Percentiles rank a stretch among this genome's conserved stretches.
These are phyloP conservation scores for Drosophila biarmipes DNA, from an alignment of 1,140 invertebrate genomes.

Conservation along the genomic window DNA sequence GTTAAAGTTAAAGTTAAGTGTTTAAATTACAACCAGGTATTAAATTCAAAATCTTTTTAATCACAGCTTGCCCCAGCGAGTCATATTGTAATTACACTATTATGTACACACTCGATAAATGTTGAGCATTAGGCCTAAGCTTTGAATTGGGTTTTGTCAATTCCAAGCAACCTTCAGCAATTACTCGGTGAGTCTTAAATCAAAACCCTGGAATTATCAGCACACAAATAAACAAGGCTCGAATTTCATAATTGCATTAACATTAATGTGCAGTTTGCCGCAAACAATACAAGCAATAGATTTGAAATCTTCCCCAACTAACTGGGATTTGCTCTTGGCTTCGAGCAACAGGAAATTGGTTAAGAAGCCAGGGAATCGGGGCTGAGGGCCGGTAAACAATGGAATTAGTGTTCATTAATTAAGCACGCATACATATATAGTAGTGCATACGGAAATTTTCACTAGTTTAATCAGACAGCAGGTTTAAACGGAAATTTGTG, in stretches of 20 bases:
- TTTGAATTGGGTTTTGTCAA: not conserved
- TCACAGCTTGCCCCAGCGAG: not conserved
- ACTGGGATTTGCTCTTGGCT: slow-evolving; percentile 20
- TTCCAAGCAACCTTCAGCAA: not conserved
- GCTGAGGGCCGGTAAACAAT: slow-evolving; percentile 41
- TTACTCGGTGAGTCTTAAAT: slow-evolving; percentile 6
- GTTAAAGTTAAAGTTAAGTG: not conserved
- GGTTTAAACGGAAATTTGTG: slow-evolving; percentile 1
- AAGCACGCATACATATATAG: slow-evolving; percentile 45
- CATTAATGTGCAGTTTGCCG: slow-evolving; percentile 49
- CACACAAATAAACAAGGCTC: slow-evolving; percentile 39
- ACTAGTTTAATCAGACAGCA: slow-evolving; percentile 32
- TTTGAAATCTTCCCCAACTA: slow-evolving; percentile 22
- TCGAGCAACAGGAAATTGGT: slow-evolving; percentile 39
- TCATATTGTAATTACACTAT: not conserved
- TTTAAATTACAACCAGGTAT: not conserved
- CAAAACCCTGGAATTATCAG: slow-evolving; percentile 43
- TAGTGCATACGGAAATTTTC: slow-evolving; percentile 37
- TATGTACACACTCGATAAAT: not conserved
- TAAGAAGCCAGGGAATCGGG: not conserved
- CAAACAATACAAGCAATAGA: slow-evolving; percentile 24
- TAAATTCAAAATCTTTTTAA: not conserved
- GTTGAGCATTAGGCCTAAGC: not conserved
- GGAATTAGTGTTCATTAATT: slow-evolving; percentile 71
- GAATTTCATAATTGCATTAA: slow-evolving; percentile 64